Conservation (phyloP, 2,888 invertebrate species). For the Hydroisotoma schaefferi region DNA sequence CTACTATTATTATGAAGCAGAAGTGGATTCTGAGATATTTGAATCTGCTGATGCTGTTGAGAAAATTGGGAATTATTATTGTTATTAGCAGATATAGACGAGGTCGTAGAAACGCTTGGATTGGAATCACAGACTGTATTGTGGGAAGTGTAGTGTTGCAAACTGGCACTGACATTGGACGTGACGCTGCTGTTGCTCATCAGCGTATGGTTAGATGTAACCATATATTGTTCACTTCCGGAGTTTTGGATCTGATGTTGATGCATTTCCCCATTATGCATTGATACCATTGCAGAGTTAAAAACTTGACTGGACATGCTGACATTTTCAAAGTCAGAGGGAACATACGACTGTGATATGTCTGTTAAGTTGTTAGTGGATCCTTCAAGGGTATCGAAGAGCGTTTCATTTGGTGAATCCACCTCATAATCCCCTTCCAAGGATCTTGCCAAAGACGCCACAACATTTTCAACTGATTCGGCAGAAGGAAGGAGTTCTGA, state of each 20-base stretch:
- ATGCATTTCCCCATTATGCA: constrained; percentile 21
- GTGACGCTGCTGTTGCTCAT: constrained; percentile 16
- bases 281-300: constrained; percentile 25
- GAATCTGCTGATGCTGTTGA: constrained; percentile 37
- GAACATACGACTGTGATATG: constrained; percentile 48
- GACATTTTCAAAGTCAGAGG: constrained; percentile 46
- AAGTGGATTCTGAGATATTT: constrained; percentile 9
- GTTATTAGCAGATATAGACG: constrained; percentile 17
- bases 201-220: constrained; percentile 16
- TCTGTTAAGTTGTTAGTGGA: constrained; percentile 48
- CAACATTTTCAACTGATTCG: constrained; percentile 47
- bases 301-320: constrained; percentile 22
- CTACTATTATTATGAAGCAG: constrained; percentile 3
- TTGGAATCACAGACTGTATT: constrained; percentile 47
- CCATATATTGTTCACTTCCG: constrained; percentile 33
- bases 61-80: constrained; percentile 26
- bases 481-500: constrained; percentile 44
- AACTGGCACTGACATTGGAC: constrained; percentile 21
- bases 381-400: constrained; percentile 46
- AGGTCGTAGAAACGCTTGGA: constrained; percentile 20
- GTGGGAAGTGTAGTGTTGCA: constrained; percentile 18
- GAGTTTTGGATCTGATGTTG: constrained; percentile 27
- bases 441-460: constrained; percentile 45
- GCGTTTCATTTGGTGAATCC: constrained; percentile 48
- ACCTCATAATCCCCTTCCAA: constrained; percentile 45